These are phyloP conservation scores for Microtus ochrogaster DNA, from an alignment of 2,113 vertebrate genomes.

Conservation along the genomic window DNA sequence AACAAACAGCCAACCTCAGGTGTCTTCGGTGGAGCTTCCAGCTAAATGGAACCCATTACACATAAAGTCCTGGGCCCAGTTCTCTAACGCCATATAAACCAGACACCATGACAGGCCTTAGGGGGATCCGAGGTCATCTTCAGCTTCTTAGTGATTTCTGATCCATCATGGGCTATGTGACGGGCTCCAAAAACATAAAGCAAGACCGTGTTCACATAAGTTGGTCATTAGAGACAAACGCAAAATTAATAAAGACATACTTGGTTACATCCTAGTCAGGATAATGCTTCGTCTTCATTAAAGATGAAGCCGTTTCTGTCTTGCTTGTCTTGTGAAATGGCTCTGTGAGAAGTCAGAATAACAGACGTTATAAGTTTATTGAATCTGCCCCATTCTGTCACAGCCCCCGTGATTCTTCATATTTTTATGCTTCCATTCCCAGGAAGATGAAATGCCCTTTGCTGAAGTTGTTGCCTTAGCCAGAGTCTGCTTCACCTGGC, in stretches of 20 bases:
- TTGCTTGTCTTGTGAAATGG: background rate
- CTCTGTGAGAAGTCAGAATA: background rate
- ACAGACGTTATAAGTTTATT: background rate
- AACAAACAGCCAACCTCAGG: background rate
- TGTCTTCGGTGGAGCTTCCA: background rate
- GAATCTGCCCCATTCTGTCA: background rate
- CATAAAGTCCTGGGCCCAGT: background rate
- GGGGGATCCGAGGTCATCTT: background rate
- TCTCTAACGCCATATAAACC: background rate
- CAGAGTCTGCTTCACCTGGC: background rate
- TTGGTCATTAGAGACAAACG: background rate
- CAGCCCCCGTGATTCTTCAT: rapidly evolving
- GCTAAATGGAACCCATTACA: background rate
- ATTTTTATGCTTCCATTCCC: background rate
- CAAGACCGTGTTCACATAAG: background rate
- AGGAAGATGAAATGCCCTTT: background rate
- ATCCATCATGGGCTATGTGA: background rate
- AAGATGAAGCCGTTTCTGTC: background rate
- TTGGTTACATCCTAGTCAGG: background rate
- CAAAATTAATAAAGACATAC: background rate
- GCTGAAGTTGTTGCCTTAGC: background rate
- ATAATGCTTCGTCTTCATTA: background rate
- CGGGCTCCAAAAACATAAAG: too few relatives aligned
- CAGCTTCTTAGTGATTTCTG: background rate
- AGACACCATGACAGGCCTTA: background rate